Evolutionary conservation across 2,113 vertebrate species (phyloP).

Genomic region (Pterocles orientalis): DNA sequence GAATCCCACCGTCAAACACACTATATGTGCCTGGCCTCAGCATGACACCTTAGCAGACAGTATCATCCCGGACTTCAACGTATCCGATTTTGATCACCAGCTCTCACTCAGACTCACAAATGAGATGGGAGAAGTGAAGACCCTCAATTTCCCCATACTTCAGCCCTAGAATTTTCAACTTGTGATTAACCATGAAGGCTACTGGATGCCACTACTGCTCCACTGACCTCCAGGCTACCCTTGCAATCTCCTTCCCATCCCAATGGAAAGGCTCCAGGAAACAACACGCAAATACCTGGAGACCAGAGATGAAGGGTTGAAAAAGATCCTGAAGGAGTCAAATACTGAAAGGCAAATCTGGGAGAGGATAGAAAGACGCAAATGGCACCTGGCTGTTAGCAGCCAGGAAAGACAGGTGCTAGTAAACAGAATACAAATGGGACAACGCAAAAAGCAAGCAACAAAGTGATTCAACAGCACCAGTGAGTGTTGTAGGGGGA

Average conservation of each 20-base stretch:
- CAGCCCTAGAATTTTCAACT: background rate
- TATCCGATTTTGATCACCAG: background rate
- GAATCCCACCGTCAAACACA: background rate
- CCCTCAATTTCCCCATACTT: background rate
- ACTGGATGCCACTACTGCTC: slow-evolving; percentile 51
- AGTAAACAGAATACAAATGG: background rate
- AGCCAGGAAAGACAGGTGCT: background rate
- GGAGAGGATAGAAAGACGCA: background rate
- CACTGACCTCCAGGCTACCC: background rate
- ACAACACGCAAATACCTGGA: background rate
- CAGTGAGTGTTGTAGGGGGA: fast-evolving
- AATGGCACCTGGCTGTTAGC: background rate
- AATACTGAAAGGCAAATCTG: background rate
- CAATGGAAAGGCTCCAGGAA: background rate
- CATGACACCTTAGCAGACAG: background rate
- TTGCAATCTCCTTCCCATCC: background rate
- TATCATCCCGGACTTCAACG: background rate
- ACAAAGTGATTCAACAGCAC: background rate
- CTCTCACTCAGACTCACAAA: background rate
- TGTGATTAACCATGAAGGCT: background rate
- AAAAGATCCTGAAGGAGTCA: background rate
- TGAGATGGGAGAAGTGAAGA: background rate
- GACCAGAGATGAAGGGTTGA: background rate
- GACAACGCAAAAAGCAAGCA: background rate
- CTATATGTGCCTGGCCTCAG: background rate